These are phyloP conservation scores for Odocoileus virginianus DNA, from an alignment of 2,113 vertebrate species.

Conservation along the genomic window DNA sequence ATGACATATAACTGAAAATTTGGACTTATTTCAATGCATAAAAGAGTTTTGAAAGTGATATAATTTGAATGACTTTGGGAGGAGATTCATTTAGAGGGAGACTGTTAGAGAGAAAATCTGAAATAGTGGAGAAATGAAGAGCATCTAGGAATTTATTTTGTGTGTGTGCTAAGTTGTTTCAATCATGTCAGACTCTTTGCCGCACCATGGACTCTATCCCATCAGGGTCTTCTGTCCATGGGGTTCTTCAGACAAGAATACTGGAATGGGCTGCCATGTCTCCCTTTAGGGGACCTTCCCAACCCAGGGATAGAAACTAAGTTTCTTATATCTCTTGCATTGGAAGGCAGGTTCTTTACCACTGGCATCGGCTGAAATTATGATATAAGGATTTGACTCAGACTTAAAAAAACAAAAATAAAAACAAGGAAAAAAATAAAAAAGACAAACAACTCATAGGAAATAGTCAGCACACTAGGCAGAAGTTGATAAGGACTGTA, in stretches of 20 bases:
- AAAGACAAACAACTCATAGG: background rate
- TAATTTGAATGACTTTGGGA: background rate
- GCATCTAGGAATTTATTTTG: background rate
- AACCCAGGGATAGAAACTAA: background rate
- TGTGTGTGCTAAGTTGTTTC: background rate
- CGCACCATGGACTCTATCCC: background rate
- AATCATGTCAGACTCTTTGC: background rate
- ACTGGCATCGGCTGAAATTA: background rate
- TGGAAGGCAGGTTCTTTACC: background rate
- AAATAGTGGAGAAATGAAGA: background rate
- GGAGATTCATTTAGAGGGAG: background rate
- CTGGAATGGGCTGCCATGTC: background rate
- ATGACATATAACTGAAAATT: background rate
- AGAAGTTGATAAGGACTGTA: background rate
- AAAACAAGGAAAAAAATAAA: background rate
- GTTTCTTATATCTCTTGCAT: background rate
- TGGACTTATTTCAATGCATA: background rate
- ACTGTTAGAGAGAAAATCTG: background rate
- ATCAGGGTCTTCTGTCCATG: background rate
- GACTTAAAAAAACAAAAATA: background rate
- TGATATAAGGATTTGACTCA: background rate
- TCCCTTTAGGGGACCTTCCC: background rate
- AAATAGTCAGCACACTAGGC: background rate
- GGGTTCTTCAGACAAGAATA: background rate
- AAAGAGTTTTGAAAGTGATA: background rate